These are phyloP conservation scores for Dreissena rostriformis DNA, from an alignment of 1,140 invertebrate genomes.

Conservation along the genomic window DNA sequence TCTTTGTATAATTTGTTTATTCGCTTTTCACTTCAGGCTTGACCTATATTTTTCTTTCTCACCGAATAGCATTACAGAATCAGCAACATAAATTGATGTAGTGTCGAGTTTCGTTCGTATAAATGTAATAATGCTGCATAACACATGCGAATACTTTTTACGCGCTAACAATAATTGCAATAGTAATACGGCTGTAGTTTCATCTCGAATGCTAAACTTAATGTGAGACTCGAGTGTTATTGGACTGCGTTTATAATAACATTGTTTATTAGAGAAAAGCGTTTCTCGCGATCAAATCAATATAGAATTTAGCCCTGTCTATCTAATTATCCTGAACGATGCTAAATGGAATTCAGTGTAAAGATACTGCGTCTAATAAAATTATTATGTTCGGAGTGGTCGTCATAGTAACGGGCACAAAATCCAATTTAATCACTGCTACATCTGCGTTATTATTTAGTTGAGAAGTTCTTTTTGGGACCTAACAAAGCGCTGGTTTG, in stretches of 20 bases:
- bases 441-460: constrained; percentile 58
- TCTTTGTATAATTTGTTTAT: constrained; percentile 57
- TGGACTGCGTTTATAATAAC: constrained; percentile 49
- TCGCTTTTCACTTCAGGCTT: constrained; percentile 25
- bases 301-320: constrained; percentile 57
- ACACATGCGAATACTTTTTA: constrained; percentile 46
- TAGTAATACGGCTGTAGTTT: constrained; percentile 51
- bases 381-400: constrained; percentile 60
- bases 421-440: constrained; percentile 60
- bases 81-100: constrained; percentile 36
- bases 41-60: constrained; percentile 37
- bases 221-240: constrained; percentile 9
- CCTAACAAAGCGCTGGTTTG: constrained; percentile 45
- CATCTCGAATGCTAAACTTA: constrained; percentile 32
- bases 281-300: constrained; percentile 47
- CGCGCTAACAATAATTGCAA: constrained; percentile 50
- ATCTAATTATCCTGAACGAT: constrained; percentile 57
- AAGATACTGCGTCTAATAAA: constrained; percentile 61
- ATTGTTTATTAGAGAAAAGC: constrained; percentile 41
- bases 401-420: constrained; percentile 53
- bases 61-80: background rate
- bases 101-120: constrained; percentile 44
- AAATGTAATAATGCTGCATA: constrained; percentile 32
- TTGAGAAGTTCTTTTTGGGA: constrained; percentile 51
- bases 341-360: constrained; percentile 56